Evolutionary conservation across 1,140 invertebrate genomes (phyloP), one percentile per base, ranked within the genome.

Genomic region (Monomorium pharaonis): DNA sequence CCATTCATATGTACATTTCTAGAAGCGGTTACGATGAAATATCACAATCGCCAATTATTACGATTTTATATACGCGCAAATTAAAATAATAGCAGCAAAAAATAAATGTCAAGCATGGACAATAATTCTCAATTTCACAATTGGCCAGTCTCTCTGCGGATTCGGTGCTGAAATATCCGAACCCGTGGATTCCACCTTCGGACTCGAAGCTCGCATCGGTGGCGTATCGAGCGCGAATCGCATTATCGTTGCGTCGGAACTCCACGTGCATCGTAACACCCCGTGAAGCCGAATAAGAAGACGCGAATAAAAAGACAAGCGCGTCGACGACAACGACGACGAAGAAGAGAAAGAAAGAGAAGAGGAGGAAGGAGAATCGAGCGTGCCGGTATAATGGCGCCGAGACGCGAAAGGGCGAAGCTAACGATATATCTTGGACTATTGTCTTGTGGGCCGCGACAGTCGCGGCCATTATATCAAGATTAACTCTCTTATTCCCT

Each of bases 381-480:
- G 88, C 91, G 89, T 92, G 91, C 91, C 91, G 89, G 92, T 92
- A 93, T 93, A 93, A 93, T 93, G 92, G 92, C 92, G 90, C 89
- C 91, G 92, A 92, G 92, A 92, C 92, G 92, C 92, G 92, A 93
- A 91, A 92, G 93, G 92, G 91, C 92, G 86, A 92, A 91, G 92
- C 92, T 93, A 94, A 94, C 94, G 94, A 94, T 94, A 94, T 94
- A 94, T 94, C 94, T 94, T 93, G 91, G 93, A 93, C 94, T 94
- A 94, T 94, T 94, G 94, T 94, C 94, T 94, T 94, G 93, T 91
- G 92, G 92, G 92, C 91, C 92, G 93, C 94, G 94, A 94, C 94
- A 94, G 94, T 94, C 93, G 94, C 93, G 93, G 93, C 94, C 94
- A 94, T 94, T 94, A 94, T 94, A 94, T 94, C 94, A 94, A 94